Conservation (phyloP, 2,113 vertebrate species). For the Aspiorhynchus laticeps region DNA sequence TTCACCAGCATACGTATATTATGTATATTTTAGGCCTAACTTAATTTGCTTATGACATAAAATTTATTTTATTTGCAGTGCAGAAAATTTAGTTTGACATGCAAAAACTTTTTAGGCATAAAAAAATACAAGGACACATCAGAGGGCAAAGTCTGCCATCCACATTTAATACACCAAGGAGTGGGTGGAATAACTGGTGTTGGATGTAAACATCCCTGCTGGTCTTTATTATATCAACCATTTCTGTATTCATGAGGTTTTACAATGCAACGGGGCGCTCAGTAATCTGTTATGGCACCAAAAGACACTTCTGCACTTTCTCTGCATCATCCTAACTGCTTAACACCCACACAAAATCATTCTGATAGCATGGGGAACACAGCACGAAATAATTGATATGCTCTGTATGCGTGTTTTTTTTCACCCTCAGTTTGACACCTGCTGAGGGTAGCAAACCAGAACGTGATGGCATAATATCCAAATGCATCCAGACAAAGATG, state of each 20-base stretch:
- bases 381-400: conserved; percentile 17
- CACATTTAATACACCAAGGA: conserved; percentile 9
- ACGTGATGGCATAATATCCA: background rate
- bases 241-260: conserved; percentile 8
- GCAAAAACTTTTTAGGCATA: background rate
- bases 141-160: background rate
- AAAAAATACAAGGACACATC: background rate
- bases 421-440: conserved; percentile 10
- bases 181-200: conserved; percentile 28
- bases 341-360: conserved; percentile 26
- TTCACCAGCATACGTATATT: background rate
- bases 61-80: background rate
- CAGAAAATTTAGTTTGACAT: background rate
- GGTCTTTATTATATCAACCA: background rate
- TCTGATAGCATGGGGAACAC: background rate
- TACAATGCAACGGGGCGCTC: background rate
- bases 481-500: background rate
- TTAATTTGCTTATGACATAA: background rate
- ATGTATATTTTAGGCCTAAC: background rate
- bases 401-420: background rate
- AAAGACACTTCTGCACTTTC: conserved; percentile 29
- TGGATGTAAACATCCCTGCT: conserved; percentile 23
- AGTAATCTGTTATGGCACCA: background rate
- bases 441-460: background rate
- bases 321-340: background rate